Evolutionary conservation across 2,797 vertebrate species (phyloP).

Genomic region (Eupleurogrammus muticus): DNA sequence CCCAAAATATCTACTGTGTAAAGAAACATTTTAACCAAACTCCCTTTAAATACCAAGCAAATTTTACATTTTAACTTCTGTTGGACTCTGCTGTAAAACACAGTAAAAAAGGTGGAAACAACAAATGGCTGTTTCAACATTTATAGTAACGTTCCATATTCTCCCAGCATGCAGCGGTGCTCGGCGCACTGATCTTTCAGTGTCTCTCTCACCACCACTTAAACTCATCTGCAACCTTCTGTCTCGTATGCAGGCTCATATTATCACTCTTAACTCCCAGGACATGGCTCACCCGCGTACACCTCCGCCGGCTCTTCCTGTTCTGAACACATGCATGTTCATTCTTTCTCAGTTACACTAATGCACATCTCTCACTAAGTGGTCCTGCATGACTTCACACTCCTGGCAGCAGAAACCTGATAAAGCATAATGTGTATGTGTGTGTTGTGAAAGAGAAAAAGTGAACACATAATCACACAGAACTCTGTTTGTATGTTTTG

Average conservation of each 20-base stretch:
- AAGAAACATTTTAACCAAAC: background rate
- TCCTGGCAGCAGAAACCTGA: constrained; percentile 6
- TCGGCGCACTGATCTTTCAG: constrained; percentile 8
- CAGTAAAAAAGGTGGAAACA: background rate
- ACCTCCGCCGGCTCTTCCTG: constrained; percentile 28
- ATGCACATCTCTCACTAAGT: constrained; percentile 48
- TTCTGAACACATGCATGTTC: constrained; percentile 18
- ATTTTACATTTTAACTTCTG: background rate
- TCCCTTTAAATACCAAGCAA: background rate
- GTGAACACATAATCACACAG: background rate
- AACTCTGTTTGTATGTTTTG: constrained; percentile 26
- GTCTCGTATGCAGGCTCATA: constrained; percentile 19
- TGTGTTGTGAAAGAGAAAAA: background rate
- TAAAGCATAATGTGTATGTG: constrained; percentile 5
- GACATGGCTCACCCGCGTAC: constrained; percentile 9
- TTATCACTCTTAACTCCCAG: constrained; percentile 43
- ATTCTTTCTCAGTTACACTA: constrained; percentile 43
- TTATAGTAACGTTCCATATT: background rate
- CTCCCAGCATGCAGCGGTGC: constrained; percentile 7
- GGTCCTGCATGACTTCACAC: constrained; percentile 40
- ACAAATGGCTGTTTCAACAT: background rate
- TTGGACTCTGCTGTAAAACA: background rate
- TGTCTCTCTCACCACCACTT: constrained; percentile 19
- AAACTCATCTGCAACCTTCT: constrained; percentile 29
- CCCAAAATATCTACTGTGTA: background rate